Evolutionary conservation across 2,888 invertebrate species (phyloP).

Genomic region (Timandra comae): DNA sequence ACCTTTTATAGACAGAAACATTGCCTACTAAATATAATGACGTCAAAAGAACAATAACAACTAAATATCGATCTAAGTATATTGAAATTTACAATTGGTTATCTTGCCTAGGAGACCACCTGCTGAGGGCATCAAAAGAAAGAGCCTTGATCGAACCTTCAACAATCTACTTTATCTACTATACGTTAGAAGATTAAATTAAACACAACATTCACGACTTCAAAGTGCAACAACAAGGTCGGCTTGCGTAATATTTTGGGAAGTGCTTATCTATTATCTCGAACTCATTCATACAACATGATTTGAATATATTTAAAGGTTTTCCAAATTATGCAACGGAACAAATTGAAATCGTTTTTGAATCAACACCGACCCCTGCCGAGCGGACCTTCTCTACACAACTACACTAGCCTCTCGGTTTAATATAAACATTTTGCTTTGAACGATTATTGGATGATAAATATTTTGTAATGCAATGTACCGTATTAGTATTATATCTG

Average conservation of each 20-base stretch:
- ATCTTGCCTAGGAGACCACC: no score
- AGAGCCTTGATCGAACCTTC: conserved; percentile 5
- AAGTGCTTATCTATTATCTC: conserved; percentile 50
- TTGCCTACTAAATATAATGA: no score
- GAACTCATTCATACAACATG: conserved; percentile 46
- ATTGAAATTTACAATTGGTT: no score
- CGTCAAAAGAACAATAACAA: no score
- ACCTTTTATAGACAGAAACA: no score
- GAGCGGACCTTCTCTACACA: conserved; percentile 18
- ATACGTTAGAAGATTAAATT: conserved; percentile 6
- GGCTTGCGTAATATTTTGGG: conserved; percentile 45
- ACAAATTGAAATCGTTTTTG: conserved; percentile 63
- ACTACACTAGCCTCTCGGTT: conserved; percentile 14
- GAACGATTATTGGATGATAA: conserved; percentile 32
- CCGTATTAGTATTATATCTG: no score
- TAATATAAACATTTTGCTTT: conserved; percentile 30
- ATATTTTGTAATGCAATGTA: conserved; percentile 16
- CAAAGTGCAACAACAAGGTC: conserved; percentile 45
- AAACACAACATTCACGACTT: conserved; percentile 35
- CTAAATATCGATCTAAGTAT: no score
- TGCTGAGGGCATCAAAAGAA: conserved; percentile 4
- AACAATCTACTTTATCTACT: not conserved
- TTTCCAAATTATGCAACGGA: conserved; percentile 63
- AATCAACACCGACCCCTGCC: conserved; percentile 50
- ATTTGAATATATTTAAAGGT: conserved; percentile 43